phyloP scores from a whole-genome alignment of 2,888 invertebrate genomes.

The Hyposoter didymator region DNA sequence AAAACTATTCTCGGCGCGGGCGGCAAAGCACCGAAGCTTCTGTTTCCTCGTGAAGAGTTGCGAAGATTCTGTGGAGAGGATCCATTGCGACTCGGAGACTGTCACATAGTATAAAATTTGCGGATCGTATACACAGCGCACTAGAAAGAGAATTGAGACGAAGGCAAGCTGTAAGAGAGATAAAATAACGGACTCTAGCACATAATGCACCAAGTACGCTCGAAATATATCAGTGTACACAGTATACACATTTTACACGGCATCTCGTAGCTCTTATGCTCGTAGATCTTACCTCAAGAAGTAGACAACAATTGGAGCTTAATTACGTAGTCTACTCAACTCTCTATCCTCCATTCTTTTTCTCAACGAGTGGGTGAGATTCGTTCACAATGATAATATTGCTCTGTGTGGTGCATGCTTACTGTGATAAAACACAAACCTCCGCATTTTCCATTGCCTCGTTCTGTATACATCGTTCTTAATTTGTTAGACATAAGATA shows the following conservation, averaged over 20 bases:
- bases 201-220: slow-evolving; percentile 29
- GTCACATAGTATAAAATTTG: slow-evolving; percentile 57
- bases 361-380: slow-evolving; percentile 48
- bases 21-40: slow-evolving; percentile 43
- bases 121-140: neutral
- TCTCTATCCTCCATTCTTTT: slow-evolving; percentile 42
- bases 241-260: slow-evolving; percentile 23
- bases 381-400: slow-evolving; percentile 60
- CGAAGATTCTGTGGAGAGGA: slow-evolving; percentile 48
- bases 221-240: slow-evolving; percentile 34
- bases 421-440: slow-evolving; percentile 47
- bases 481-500: slow-evolving; percentile 1
- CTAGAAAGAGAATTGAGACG: slow-evolving; percentile 8
- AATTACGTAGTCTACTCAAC: slow-evolving; percentile 73
- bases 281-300: slow-evolving; percentile 52
- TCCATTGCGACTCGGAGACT: slow-evolving; percentile 46
- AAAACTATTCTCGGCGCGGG: slow-evolving; percentile 62
- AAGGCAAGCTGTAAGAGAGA: slow-evolving; percentile 11
- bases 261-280: slow-evolving; percentile 54
- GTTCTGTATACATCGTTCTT: neutral
- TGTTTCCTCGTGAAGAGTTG: slow-evolving; percentile 54
- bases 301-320: slow-evolving; percentile 79
- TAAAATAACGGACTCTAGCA: slow-evolving; percentile 63
- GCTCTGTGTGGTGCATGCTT: slow-evolving; percentile 16
- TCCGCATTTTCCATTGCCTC: slow-evolving; percentile 47